These are phyloP conservation scores for Circaetus cinerascens DNA, from an alignment of 2,113 vertebrate genomes.

Conservation along the genomic window DNA sequence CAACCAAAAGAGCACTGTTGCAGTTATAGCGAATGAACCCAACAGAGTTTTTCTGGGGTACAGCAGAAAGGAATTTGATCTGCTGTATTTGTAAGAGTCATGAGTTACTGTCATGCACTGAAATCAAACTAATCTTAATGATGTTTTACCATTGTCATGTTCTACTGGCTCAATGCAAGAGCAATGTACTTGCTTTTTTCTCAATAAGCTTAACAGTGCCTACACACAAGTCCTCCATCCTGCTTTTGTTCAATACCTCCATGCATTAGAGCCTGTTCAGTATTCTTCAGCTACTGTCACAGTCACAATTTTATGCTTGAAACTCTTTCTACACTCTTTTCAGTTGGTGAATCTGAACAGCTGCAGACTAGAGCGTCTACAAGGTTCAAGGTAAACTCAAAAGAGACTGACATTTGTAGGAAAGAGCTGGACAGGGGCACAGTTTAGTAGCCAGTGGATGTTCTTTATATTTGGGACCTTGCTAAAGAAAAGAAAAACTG, in stretches of 20 bases:
- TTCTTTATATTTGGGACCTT: not conserved
- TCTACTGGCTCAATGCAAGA: not conserved
- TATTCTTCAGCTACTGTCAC: not conserved
- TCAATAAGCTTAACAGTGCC: not conserved
- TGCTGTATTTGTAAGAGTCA: not conserved
- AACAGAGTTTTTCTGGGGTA: not conserved
- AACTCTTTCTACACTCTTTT: not conserved
- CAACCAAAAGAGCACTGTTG: not conserved
- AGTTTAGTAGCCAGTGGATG: not conserved
- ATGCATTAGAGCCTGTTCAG: not conserved
- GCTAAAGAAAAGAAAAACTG: not conserved
- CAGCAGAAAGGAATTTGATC: not conserved
- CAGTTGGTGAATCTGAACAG: not conserved
- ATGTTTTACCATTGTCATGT: not conserved
- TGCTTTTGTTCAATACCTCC: not conserved
- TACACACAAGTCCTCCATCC: not conserved
- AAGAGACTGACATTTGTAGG: not conserved
- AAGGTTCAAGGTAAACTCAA: not conserved
- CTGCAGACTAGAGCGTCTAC: not conserved
- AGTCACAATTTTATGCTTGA: not conserved
- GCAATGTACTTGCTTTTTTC: not conserved
- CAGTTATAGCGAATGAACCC: not conserved
- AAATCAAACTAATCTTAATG: not conserved
- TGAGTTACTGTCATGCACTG: not conserved
- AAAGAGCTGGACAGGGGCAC: not conserved